These are phyloP conservation scores for Halcyon smyrnensis DNA, from an alignment of 2,797 vertebrate species.

Conservation along the genomic window DNA sequence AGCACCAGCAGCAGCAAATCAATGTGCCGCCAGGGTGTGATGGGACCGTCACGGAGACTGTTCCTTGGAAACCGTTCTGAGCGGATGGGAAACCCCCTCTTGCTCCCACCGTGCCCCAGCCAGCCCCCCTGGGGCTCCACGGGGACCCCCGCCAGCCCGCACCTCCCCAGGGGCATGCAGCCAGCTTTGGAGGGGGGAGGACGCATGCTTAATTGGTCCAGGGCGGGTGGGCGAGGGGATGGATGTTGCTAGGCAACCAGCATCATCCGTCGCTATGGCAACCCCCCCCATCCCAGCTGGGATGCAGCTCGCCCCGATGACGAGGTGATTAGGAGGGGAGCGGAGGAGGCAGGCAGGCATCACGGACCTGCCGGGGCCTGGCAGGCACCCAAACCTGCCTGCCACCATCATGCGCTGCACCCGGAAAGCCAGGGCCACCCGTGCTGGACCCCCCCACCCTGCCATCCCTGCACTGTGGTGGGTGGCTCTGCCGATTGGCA, in stretches of 20 bases:
- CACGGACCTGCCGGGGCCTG: slow-evolving; percentile 27
- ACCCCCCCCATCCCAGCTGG: slow-evolving; percentile 74
- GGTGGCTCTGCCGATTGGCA: not conserved
- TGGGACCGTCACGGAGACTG: slow-evolving; percentile 78
- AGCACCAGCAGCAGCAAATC: slow-evolving; percentile 65
- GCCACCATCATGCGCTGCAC: slow-evolving; percentile 19
- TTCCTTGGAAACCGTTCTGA: slow-evolving; percentile 77
- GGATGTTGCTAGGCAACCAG: slow-evolving; percentile 72
- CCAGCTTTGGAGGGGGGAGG: not conserved
- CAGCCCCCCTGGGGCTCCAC: not conserved
- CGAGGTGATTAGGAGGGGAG: slow-evolving; percentile 69
- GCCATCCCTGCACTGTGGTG: not conserved
- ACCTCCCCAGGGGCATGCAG: not conserved
- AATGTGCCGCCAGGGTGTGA: slow-evolving; percentile 68
- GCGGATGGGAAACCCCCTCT: slow-evolving; percentile 62
- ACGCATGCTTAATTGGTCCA: slow-evolving; percentile 29
- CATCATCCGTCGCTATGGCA: slow-evolving; percentile 78
- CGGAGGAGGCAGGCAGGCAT: slow-evolving; percentile 58
- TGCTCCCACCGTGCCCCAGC: not conserved
- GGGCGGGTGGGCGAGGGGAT: slow-evolving; percentile 65
- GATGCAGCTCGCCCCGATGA: slow-evolving; percentile 63
- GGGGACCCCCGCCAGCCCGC: slow-evolving; percentile 5
- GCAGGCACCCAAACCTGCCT: slow-evolving; percentile 44
- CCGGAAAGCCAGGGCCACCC: not conserved
- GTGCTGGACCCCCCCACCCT: not conserved